Conservation (phyloP, 2,113 vertebrate genomes). For the Erythrocercus mccallii region DNA sequence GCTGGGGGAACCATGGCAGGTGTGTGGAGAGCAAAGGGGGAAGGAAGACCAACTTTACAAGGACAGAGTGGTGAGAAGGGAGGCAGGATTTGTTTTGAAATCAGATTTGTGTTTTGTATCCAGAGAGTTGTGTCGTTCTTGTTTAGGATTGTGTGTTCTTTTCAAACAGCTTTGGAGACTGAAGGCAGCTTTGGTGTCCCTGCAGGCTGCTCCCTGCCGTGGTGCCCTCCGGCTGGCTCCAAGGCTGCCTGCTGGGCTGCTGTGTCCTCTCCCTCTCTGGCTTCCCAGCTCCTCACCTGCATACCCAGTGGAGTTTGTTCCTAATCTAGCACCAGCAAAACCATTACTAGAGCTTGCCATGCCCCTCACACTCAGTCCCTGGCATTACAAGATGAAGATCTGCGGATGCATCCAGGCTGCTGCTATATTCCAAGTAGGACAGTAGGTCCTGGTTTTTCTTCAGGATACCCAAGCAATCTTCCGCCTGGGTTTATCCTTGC, state of each 20-base stretch:
- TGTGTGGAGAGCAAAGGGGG: neutral
- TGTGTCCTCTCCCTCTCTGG: accelerated
- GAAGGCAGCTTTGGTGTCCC: neutral
- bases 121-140: neutral
- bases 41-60: neutral
- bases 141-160: neutral
- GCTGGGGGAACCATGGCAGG: accelerated
- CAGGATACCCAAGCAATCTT: neutral
- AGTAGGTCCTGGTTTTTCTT: neutral
- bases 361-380: neutral
- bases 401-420: neutral
- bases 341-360: neutral
- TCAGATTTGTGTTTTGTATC: neutral
- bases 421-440: neutral
- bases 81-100: neutral
- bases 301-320: neutral
- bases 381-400: neutral
- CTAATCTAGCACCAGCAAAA: neutral
- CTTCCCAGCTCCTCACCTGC: neutral
- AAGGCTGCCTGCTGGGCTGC: neutral
- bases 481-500: neutral
- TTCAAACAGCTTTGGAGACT: neutral
- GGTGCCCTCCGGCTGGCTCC: neutral
- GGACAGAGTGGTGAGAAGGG: neutral
- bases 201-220: neutral